phyloP scores from a whole-genome alignment of 2,113 vertebrate species.

The Anser brachyrhynchus region DNA sequence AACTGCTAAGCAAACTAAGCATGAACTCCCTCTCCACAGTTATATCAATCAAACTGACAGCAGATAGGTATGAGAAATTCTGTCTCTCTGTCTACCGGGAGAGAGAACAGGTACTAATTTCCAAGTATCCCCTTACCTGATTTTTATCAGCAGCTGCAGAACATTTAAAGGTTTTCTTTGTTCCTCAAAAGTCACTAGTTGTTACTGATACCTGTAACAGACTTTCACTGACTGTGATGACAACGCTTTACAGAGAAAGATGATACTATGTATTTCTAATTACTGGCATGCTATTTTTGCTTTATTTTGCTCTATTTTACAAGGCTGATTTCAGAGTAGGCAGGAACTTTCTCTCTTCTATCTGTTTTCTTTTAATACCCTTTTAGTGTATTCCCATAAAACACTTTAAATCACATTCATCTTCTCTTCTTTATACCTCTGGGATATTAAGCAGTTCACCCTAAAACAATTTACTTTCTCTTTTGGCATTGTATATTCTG shows the following conservation, averaged over 20 bases:
- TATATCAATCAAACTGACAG: constrained; percentile 33
- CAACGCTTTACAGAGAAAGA: background rate
- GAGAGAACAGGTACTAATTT: constrained; percentile 10
- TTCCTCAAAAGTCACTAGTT: background rate
- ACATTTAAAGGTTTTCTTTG: constrained; percentile 25
- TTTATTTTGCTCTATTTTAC: background rate
- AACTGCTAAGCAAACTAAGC: constrained; percentile 36
- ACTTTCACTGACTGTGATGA: background rate
- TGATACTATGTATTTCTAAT: background rate
- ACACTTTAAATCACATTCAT: background rate
- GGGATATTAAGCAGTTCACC: background rate
- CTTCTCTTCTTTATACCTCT: background rate
- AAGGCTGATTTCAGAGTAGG: background rate
- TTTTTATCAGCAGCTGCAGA: constrained; percentile 10
- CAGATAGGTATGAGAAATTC: background rate
- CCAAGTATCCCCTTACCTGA: constrained; percentile 28
- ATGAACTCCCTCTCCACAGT: constrained; percentile 10
- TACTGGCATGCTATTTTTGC: background rate
- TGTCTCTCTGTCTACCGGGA: background rate
- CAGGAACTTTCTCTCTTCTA: background rate
- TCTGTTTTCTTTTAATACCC: background rate
- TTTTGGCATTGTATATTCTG: background rate
- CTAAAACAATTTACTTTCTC: background rate
- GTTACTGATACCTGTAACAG: background rate
- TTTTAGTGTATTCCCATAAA: background rate